Percentiles rank a stretch among this genome's conserved stretches.
Evolutionary conservation across 1,140 invertebrate species (phyloP).

Genomic region (Cephus cinctus): DNA sequence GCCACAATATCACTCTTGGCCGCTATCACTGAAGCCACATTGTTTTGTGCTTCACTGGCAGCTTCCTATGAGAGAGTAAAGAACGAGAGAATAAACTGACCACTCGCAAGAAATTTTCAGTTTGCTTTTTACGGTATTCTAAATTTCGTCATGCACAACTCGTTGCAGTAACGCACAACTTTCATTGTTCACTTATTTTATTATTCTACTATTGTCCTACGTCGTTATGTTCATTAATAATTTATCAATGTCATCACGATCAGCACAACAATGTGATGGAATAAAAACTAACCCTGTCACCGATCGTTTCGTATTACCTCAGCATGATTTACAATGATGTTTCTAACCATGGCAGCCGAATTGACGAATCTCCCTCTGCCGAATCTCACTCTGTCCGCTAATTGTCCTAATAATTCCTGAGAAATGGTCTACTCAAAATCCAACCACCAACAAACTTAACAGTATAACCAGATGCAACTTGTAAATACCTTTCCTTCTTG

Average conservation of each 20-base stretch:
- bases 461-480: too few species aligned
- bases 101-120: conserved; percentile 13
- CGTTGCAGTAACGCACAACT: background rate
- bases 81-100: conserved; percentile 2
- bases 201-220: background rate
- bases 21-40: conserved; percentile 25
- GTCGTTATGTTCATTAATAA: conserved; percentile 16
- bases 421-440: too few species aligned
- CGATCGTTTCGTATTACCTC: too few species aligned
- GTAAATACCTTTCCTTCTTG: conserved; percentile 39
- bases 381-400: conserved; percentile 46
- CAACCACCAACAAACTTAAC: too few species aligned
- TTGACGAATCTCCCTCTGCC: conserved; percentile 48
- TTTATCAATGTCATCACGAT: too few species aligned
- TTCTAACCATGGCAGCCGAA: conserved; percentile 45
- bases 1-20: conserved; percentile 22
- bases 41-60: conserved; percentile 36
- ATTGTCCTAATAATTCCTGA: conserved; percentile 47
- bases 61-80: conserved; percentile 26
- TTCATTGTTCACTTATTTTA: background rate
- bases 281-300: too few species aligned
- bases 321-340: conserved; percentile 40
- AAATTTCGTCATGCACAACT: background rate
- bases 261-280: too few species aligned
- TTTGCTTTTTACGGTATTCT: background rate